phyloP scores from a whole-genome alignment of 2,888 invertebrate species.

The Blera fallax region DNA sequence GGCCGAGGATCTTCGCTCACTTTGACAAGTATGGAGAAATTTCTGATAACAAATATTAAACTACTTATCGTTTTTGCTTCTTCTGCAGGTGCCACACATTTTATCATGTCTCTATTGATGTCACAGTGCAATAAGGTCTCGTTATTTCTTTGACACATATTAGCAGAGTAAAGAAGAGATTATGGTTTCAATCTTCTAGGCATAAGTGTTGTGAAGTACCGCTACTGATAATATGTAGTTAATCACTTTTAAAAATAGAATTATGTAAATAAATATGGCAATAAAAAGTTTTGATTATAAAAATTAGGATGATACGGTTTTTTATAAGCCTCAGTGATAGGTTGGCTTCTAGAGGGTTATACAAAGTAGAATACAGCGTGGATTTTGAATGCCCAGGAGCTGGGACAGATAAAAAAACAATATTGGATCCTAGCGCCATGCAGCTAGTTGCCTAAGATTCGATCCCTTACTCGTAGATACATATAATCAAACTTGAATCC shows the following conservation, averaged over 20 bases:
- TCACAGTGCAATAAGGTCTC: neutral
- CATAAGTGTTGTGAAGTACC: neutral
- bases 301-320: neutral
- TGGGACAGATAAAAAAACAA: too few species aligned
- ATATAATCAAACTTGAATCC: too few species aligned
- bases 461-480: too few species aligned
- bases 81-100: neutral
- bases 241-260: constrained; percentile 24
- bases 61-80: neutral
- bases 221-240: neutral
- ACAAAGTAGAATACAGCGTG: too few species aligned
- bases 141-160: constrained; percentile 1
- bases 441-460: too few species aligned
- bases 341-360: too few species aligned
- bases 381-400: too few species aligned
- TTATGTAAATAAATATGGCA: constrained; percentile 46
- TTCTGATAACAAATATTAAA: neutral
- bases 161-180: neutral
- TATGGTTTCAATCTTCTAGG: constrained; percentile 27
- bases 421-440: too few species aligned
- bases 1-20: neutral
- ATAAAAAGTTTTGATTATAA: constrained; percentile 41
- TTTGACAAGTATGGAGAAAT: neutral
- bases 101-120: neutral
- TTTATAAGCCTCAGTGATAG: too few species aligned